These are phyloP conservation scores for Intellagama lesueurii DNA, from an alignment of 2,797 vertebrate genomes.

Conservation along the genomic window DNA sequence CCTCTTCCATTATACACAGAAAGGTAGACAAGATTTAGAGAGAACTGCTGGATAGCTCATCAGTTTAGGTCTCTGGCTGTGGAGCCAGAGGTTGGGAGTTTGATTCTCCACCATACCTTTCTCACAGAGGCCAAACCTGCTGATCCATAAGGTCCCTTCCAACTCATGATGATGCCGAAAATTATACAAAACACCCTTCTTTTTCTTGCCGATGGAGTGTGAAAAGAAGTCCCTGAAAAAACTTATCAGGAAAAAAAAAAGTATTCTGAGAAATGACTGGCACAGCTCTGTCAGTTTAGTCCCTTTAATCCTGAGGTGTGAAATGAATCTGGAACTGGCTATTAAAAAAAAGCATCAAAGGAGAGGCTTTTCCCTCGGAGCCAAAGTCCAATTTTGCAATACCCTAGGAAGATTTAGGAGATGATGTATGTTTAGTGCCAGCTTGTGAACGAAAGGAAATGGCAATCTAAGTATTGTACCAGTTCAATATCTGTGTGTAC, in stretches of 20 bases:
- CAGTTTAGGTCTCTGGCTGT: no score
- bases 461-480: slow-evolving; percentile 41
- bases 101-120: no score
- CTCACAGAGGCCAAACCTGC: no score
- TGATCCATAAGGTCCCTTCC: no score
- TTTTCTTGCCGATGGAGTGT: not conserved
- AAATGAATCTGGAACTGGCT: not conserved
- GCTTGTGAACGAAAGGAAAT: slow-evolving; percentile 51
- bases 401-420: slow-evolving; percentile 7
- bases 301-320: not conserved
- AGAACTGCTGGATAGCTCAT: no score
- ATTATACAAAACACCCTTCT: not conserved
- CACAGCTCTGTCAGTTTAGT: no score
- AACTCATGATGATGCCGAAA: not conserved
- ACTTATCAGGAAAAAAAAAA: no score
- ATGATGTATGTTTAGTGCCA: not conserved
- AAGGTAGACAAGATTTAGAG: no score
- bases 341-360: not conserved
- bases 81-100: no score
- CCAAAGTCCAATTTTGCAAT: not conserved
- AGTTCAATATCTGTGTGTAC: slow-evolving; percentile 24
- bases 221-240: no score
- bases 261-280: not conserved
- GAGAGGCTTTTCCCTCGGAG: not conserved
- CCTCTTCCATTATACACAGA: no score